Evolutionary conservation across 2,888 invertebrate species (phyloP).

Genomic region (Orthonevra nobilis): DNA sequence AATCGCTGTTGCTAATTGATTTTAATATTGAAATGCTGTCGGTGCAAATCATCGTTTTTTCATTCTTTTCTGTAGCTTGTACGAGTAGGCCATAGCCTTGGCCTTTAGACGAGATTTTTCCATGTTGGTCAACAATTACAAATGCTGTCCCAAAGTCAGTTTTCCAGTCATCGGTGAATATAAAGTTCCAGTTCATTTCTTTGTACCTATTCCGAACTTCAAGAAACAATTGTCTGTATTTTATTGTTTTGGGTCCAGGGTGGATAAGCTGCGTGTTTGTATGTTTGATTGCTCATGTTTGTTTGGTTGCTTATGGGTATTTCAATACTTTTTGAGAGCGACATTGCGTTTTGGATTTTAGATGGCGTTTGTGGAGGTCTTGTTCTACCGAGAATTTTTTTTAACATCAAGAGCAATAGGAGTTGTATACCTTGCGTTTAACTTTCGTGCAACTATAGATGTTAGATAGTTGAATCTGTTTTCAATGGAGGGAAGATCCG

Average conservation of each 20-base stretch:
- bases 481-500: neutral
- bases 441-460: too few relatives aligned
- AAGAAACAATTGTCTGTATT: neutral
- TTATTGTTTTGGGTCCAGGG: neutral
- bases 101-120: conserved; percentile 12
- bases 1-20: conserved; percentile 28
- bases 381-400: neutral
- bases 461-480: neutral
- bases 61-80: conserved; percentile 18
- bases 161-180: conserved; percentile 43
- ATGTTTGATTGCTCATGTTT: too few relatives aligned
- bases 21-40: conserved; percentile 30
- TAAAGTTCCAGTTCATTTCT: conserved; percentile 16
- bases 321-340: neutral
- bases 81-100: conserved; percentile 40
- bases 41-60: conserved; percentile 30
- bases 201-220: neutral
- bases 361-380: neutral
- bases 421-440: too few relatives aligned
- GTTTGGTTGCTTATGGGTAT: conserved; percentile 2
- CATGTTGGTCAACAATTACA: conserved; percentile 28
- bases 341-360: neutral
- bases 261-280: neutral
- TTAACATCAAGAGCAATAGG: too few relatives aligned
- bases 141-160: conserved; percentile 27